A percentile compares a stretch with the other conserved stretches of the same genome.
Evolutionary conservation across 2,113 vertebrate species (phyloP).

Genomic region (Serinus canaria): DNA sequence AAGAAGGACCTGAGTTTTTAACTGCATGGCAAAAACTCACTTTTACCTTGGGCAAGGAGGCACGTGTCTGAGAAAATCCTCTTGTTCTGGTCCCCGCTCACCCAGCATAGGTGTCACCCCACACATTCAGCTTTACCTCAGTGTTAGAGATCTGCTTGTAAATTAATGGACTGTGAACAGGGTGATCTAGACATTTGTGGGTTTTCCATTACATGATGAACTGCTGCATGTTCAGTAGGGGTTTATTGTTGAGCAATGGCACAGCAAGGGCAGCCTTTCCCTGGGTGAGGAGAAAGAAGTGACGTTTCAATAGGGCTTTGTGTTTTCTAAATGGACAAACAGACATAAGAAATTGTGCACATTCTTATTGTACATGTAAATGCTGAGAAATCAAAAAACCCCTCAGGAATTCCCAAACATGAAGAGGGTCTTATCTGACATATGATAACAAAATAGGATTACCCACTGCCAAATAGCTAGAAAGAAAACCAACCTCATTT

Average conservation of each 20-base stretch:
- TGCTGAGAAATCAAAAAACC: neutral
- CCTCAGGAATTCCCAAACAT: neutral
- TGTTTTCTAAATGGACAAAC: neutral
- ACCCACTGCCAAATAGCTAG: neutral
- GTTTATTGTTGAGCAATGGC: neutral
- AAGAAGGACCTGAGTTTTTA: neutral
- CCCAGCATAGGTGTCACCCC: rapidly evolving
- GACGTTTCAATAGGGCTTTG: rapidly evolving
- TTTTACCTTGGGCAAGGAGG: neutral
- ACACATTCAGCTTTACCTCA: neutral
- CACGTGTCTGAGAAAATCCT: rapidly evolving
- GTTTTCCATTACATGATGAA: neutral
- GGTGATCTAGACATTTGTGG: neutral
- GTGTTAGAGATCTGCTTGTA: neutral
- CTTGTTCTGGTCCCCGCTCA: rapidly evolving
- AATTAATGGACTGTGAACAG: neutral
- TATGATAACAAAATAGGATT: neutral
- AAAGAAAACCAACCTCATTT: neutral
- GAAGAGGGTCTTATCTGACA: neutral
- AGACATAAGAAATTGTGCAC: neutral
- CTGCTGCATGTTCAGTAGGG: neutral
- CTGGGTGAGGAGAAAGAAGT: neutral
- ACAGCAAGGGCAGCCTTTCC: rapidly evolving
- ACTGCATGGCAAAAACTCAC: neutral
- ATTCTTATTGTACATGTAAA: neutral